Conservation (phyloP, 2,113 vertebrate genomes). For the Ceyx melanurus region DNA sequence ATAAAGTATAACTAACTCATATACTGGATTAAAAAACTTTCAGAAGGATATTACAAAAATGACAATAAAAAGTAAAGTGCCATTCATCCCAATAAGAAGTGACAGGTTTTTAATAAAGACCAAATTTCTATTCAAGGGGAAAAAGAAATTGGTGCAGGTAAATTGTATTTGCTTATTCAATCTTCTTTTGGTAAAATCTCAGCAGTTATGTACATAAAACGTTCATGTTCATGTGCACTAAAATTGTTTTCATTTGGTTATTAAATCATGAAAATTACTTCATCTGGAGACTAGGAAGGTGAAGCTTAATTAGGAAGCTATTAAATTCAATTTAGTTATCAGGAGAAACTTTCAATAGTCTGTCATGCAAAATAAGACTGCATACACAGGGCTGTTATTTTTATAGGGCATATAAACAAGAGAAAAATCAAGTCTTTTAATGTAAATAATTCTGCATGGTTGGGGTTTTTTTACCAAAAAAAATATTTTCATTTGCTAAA, state of each 20-base stretch:
- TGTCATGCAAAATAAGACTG: neutral
- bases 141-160: neutral
- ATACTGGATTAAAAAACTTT: neutral
- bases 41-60: neutral
- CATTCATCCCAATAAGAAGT: neutral
- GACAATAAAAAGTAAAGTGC: neutral
- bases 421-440: neutral
- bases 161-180: neutral
- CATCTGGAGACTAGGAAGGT: neutral
- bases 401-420: neutral
- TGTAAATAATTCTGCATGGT: neutral
- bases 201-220: neutral
- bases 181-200: neutral
- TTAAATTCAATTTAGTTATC: neutral
- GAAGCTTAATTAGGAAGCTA: neutral
- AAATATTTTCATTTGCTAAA: neutral
- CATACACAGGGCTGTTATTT: neutral
- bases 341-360: neutral
- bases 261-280: neutral
- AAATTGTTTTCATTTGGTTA: neutral
- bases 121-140: neutral
- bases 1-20: slow-evolving; percentile 1
- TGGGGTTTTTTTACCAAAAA: neutral
- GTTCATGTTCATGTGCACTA: neutral
- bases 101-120: neutral